Conservation (phyloP, 2,113 vertebrate species). For the Anolis carolinensis region DNA sequence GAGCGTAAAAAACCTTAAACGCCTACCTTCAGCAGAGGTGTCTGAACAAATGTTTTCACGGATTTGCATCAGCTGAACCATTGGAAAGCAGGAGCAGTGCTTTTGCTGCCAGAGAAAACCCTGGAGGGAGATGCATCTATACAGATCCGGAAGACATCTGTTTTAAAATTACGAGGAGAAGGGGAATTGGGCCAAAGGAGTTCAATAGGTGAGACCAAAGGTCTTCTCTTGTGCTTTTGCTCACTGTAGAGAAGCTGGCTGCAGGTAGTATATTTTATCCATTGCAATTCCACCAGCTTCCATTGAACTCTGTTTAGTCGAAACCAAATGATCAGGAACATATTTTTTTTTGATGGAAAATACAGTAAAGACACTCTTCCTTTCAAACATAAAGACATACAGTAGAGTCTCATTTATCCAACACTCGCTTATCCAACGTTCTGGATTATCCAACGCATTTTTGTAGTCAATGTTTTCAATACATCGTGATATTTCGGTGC, state of each 20-base stretch:
- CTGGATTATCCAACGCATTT: too few species aligned
- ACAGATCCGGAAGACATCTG: not conserved
- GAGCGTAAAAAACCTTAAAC: too few species aligned
- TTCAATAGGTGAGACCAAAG: not conserved
- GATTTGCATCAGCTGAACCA: too few species aligned
- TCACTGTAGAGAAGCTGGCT: not conserved
- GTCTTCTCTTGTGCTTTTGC: not conserved
- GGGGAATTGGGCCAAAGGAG: not conserved
- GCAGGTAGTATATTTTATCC: not conserved
- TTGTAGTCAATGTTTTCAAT: too few species aligned
- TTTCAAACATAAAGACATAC: constrained; percentile 40
- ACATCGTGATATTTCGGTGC: too few species aligned
- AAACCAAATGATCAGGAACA: not conserved
- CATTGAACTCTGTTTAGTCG: not conserved
- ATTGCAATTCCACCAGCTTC: not conserved
- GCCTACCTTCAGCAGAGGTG: too few species aligned
- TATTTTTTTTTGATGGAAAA: not conserved
- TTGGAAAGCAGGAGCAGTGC: too few species aligned
- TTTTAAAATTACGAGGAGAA: not conserved
- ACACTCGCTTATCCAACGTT: too few species aligned
- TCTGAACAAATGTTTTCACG: too few species aligned
- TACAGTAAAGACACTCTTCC: constrained; percentile 38
- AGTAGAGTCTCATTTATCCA: too few species aligned
- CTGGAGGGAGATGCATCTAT: too few species aligned
- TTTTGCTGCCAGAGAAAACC: not conserved